phyloP scores from a whole-genome alignment of 2,888 invertebrate species.

The Torymus texanus region DNA sequence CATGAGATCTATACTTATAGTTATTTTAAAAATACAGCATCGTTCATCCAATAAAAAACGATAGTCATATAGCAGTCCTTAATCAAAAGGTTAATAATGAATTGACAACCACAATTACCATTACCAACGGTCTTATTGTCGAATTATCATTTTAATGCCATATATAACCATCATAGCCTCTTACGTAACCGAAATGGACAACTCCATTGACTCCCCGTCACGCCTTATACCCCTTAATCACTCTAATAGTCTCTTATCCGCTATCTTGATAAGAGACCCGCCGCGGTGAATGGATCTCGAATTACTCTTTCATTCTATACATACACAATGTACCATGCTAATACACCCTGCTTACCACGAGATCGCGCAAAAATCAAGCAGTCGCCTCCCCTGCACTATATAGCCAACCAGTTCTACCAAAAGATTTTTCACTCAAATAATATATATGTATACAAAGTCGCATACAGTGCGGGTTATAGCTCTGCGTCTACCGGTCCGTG shows the following conservation, averaged over 20 bases:
- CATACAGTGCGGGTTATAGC: too few relatives aligned
- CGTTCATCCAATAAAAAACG: too few relatives aligned
- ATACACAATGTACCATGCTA: conserved; percentile 42
- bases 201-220: neutral
- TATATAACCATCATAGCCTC: too few relatives aligned
- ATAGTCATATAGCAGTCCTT: too few relatives aligned
- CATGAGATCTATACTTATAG: too few relatives aligned
- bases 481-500: conserved; percentile 6
- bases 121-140: too few relatives aligned
- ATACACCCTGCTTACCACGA: neutral
- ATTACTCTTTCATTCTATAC: conserved; percentile 41
- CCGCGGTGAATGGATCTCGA: neutral
- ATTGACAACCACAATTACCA: too few relatives aligned
- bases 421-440: conserved; percentile 16
- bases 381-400: neutral
- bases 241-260: conserved; percentile 19
- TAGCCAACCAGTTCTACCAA: conserved; percentile 27
- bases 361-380: conserved; percentile 31
- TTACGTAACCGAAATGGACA: neutral
- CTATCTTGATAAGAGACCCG: conserved; percentile 24
- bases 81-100: too few relatives aligned
- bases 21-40: too few relatives aligned
- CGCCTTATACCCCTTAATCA: conserved; percentile 9
- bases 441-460: too few relatives aligned
- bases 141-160: too few relatives aligned